phyloP scores from a whole-genome alignment of 2,888 invertebrate genomes.

The Drosophila meridiana region DNA sequence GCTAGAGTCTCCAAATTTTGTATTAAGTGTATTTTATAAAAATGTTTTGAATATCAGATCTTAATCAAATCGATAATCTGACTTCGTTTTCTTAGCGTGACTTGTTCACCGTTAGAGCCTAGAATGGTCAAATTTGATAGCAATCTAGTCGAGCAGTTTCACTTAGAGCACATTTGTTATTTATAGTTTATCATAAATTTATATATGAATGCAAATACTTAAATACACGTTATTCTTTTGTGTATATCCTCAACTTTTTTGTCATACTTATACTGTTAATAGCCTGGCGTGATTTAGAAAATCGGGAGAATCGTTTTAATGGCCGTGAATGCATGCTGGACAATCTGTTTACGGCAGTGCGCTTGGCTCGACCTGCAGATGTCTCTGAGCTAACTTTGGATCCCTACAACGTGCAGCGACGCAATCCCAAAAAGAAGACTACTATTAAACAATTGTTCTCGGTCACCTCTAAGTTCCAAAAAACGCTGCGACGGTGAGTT shows the following conservation, averaged over 20 bases:
- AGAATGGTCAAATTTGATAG: too few species aligned
- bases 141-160: too few species aligned
- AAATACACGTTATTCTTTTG: not conserved
- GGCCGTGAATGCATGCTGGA: slow-evolving; percentile 91
- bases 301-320: slow-evolving; percentile 88
- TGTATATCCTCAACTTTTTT: not conserved
- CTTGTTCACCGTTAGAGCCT: too few species aligned
- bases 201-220: too few species aligned
- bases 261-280: not conserved
- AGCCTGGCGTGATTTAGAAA: slow-evolving; percentile 95
- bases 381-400: slow-evolving; percentile 89
- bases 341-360: slow-evolving; percentile 90
- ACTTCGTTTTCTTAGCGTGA: too few species aligned
- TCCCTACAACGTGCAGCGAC: slow-evolving; percentile 88
- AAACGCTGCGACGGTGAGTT: slow-evolving; percentile 91
- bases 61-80: too few species aligned
- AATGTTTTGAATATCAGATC: too few species aligned
- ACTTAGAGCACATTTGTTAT: too few species aligned
- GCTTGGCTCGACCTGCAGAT: slow-evolving; percentile 87
- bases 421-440: slow-evolving; percentile 93
- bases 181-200: too few species aligned
- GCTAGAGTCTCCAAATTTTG: too few species aligned
- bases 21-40: too few species aligned
- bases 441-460: slow-evolving; percentile 97
- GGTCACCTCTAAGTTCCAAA: slow-evolving; percentile 98